Evolutionary conservation across 2,888 invertebrate species (phyloP).

Genomic region (Tipula lateralis): DNA sequence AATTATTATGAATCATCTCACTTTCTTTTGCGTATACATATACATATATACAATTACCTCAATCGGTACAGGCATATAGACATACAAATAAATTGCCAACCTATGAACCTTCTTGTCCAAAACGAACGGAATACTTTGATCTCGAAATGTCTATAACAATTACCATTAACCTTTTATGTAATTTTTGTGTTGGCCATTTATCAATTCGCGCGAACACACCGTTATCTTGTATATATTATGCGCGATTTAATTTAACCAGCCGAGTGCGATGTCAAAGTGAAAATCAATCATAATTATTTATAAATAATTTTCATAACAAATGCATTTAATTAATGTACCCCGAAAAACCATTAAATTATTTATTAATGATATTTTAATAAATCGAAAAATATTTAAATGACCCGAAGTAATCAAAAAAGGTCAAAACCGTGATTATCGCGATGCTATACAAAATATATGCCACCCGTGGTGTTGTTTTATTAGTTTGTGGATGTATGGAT

Average conservation of each 20-base stretch:
- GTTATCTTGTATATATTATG: too few relatives aligned
- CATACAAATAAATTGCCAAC: not conserved
- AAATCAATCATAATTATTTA: slow-evolving; percentile 24
- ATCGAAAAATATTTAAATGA: not conserved
- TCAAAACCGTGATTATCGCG: slow-evolving; percentile 19
- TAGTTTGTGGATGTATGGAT: not conserved
- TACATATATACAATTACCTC: not conserved
- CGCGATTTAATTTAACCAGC: not conserved
- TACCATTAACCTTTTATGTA: not conserved
- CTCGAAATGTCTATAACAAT: not conserved
- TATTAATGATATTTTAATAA: not conserved
- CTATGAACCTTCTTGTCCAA: not conserved
- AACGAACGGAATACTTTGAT: not conserved
- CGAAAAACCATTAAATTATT: not conserved
- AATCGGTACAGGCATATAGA: not conserved
- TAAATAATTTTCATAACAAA: not conserved
- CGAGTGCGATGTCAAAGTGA: not conserved
- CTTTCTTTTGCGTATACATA: not conserved
- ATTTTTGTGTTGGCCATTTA: not conserved
- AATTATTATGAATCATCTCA: not conserved
- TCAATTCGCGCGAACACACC: not conserved
- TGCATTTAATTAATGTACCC: not conserved
- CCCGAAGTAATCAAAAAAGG: slow-evolving; percentile 2
- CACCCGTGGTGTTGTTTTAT: slow-evolving; percentile 12
- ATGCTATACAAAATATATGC: not conserved